phyloP scores from a whole-genome alignment of 2,113 vertebrate species.

The Protobothrops flavoviridis region DNA sequence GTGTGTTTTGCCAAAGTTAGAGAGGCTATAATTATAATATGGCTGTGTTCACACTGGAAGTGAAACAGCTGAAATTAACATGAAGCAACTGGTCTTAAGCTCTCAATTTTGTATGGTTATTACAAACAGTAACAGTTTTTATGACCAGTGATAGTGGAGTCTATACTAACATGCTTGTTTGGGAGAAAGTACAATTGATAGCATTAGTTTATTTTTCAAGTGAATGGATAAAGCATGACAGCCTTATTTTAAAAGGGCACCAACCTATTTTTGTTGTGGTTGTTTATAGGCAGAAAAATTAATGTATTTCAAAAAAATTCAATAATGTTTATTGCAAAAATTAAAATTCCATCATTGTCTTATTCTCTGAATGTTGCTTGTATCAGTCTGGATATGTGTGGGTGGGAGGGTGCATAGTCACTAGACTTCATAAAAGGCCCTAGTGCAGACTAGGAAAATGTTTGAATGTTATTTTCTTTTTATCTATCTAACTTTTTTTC shows the following conservation, averaged over 20 bases:
- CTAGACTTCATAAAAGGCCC: not conserved
- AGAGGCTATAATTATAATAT: conserved; percentile 34
- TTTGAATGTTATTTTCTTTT: not conserved
- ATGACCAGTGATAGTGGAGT: conserved; percentile 3
- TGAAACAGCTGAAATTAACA: conserved; percentile 57
- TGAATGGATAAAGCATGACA: not conserved
- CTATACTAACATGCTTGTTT: not conserved
- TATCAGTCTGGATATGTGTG: not conserved
- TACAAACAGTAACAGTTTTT: conserved; percentile 7
- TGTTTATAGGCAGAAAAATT: not conserved
- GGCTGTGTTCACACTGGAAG: conserved; percentile 37
- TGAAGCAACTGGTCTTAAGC: conserved; percentile 50
- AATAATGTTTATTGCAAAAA: rapidly evolving
- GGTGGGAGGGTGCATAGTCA: not conserved
- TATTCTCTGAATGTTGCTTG: conserved; percentile 2
- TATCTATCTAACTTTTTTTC: conserved; percentile 42
- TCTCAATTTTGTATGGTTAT: not conserved
- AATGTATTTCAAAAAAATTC: not conserved
- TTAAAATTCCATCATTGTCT: conserved; percentile 10
- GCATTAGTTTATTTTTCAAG: not conserved
- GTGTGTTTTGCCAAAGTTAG: conserved; percentile 21
- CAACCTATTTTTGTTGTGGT: conserved; percentile 2
- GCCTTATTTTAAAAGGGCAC: not conserved
- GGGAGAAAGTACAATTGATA: not conserved
- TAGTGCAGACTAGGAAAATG: conserved; percentile 25